These are phyloP conservation scores for Alectoris magna DNA, from an alignment of 2,797 vertebrate species.

Conservation along the genomic window DNA sequence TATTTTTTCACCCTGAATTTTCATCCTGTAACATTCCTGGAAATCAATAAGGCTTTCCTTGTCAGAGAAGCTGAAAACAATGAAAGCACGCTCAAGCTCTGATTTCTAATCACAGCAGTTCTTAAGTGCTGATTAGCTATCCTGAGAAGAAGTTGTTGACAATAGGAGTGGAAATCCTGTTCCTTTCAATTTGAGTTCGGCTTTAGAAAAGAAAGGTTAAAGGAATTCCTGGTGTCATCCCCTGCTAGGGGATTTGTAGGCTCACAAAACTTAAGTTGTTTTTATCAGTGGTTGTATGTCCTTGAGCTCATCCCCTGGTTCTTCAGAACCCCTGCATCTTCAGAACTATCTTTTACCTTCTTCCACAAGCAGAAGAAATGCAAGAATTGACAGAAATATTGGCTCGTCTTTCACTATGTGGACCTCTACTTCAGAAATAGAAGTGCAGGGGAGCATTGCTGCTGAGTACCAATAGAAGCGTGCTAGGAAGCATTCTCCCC, in stretches of 20 bases:
- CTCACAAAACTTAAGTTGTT: neutral
- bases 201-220: neutral
- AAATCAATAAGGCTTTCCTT: neutral
- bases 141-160: neutral
- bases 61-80: neutral
- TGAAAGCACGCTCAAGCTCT: neutral
- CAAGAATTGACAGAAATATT: neutral
- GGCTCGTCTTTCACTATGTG: accelerated
- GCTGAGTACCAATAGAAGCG: neutral
- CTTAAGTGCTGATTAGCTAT: neutral
- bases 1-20: neutral
- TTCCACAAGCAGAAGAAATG: neutral
- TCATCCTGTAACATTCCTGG: neutral
- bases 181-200: neutral
- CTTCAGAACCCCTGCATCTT: neutral
- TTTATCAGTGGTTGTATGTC: neutral
- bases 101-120: neutral
- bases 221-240: neutral
- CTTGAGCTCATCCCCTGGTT: neutral
- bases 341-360: neutral
- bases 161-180: neutral
- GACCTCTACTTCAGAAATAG: neutral
- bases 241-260: neutral
- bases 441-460: neutral
- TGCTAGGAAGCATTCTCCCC: neutral